Conservation (phyloP, 2,113 vertebrate species). For the Grantiella picta region DNA sequence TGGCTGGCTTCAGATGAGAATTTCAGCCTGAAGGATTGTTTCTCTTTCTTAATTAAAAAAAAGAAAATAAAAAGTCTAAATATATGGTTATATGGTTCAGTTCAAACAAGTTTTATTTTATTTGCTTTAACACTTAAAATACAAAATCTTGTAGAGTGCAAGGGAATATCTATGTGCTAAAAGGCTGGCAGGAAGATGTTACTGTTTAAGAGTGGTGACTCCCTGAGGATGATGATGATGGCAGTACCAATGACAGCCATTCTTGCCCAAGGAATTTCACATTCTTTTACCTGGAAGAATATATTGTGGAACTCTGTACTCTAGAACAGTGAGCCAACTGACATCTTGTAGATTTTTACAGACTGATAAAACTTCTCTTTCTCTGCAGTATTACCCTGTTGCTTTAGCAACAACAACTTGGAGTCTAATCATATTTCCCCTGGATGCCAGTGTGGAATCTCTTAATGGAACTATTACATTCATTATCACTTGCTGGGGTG, state of each 20-base stretch:
- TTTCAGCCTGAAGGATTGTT: background rate
- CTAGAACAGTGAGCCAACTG: background rate
- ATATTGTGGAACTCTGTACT: background rate
- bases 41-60: background rate
- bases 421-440: background rate
- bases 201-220: background rate
- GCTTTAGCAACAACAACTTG: background rate
- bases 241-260: background rate
- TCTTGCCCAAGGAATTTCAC: background rate
- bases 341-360: background rate
- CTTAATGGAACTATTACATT: background rate
- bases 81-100: background rate
- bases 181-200: background rate
- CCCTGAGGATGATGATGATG: no score
- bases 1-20: background rate
- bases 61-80: no score
- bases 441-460: background rate
- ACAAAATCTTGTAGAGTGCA: background rate
- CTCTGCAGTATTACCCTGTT: background rate
- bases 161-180: background rate
- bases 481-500: background rate
- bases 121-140: background rate
- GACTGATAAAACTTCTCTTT: background rate
- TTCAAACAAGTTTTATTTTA: background rate
- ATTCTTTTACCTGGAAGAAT: background rate